These are phyloP conservation scores for Stenodera caucasica DNA, from an alignment of 2,888 invertebrate genomes.

Conservation along the genomic window DNA sequence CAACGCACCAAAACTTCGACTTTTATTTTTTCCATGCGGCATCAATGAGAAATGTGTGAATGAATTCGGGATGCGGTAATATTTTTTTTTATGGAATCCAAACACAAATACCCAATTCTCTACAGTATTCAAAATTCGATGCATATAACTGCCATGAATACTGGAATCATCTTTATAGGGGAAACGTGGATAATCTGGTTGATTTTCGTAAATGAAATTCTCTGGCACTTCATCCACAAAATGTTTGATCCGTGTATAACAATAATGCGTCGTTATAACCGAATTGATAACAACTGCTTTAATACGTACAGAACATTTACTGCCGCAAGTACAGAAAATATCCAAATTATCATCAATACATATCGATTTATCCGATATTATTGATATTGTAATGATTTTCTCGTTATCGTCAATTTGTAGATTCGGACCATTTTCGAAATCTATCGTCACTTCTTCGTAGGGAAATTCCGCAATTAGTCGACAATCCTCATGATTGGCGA, in stretches of 20 bases:
- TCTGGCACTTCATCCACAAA: too few species aligned
- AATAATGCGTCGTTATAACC: constrained; percentile 50
- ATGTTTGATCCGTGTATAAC: background rate
- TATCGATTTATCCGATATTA: background rate
- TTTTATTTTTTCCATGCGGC: too few species aligned
- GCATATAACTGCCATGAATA: constrained; percentile 40
- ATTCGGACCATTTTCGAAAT: background rate
- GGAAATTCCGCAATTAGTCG: constrained; percentile 19
- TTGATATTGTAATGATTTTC: background rate
- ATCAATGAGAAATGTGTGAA: constrained; percentile 29
- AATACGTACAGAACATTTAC: constrained; percentile 28
- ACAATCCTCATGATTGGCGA: constrained; percentile 31
- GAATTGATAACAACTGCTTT: constrained; percentile 27
- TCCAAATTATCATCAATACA: background rate
- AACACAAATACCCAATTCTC: constrained; percentile 55
- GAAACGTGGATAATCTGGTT: constrained; percentile 40
- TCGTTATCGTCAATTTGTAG: background rate
- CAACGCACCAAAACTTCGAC: too few species aligned
- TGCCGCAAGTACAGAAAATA: constrained; percentile 41
- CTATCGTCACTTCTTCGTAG: background rate
- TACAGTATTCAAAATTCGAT: constrained; percentile 37
- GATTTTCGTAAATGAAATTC: background rate
- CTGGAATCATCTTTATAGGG: constrained; percentile 32
- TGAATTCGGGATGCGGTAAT: constrained; percentile 44
- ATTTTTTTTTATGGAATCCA: constrained; percentile 41